Conservation (phyloP, 2,797 vertebrate genomes). For the Enteromius viviparus region DNA sequence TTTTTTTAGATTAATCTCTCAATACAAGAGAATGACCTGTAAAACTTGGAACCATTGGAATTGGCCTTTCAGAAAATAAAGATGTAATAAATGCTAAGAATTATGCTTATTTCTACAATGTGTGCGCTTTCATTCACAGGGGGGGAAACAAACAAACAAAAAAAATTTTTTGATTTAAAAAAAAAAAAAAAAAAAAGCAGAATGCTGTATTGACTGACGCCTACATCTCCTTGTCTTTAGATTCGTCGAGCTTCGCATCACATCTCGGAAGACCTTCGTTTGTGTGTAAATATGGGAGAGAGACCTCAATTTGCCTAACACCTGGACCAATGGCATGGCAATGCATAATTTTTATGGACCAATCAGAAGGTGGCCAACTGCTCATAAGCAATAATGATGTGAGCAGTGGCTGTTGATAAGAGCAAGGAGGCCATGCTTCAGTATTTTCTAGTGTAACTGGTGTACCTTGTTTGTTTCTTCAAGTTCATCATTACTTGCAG, state of each 20-base stretch:
- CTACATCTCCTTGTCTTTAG: slow-evolving; percentile 78
- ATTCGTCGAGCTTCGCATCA: slow-evolving; percentile 72
- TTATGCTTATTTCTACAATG: slow-evolving; percentile 35
- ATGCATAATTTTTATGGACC: slow-evolving; percentile 75
- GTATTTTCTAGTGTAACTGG: slow-evolving; percentile 46
- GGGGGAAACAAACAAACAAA: slow-evolving; percentile 36
- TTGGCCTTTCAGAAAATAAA: slow-evolving; percentile 28
- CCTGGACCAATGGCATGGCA: slow-evolving; percentile 76
- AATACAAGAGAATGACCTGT: slow-evolving; percentile 5
- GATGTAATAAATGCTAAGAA: slow-evolving; percentile 22
- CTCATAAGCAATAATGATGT: slow-evolving; percentile 66
- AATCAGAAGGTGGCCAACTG: slow-evolving; percentile 71
- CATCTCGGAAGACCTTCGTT: slow-evolving; percentile 76
- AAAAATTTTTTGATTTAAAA: slow-evolving; percentile 60
- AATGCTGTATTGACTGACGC: slow-evolving; percentile 70
- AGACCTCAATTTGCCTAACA: slow-evolving; percentile 72
- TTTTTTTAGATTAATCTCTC: not conserved
- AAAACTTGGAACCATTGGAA: not conserved
- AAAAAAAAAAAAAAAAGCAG: too few relatives aligned
- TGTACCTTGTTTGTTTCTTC: slow-evolving; percentile 57
- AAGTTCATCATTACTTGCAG: slow-evolving; percentile 57
- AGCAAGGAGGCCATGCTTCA: slow-evolving; percentile 56
- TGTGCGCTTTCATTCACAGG: slow-evolving; percentile 52
- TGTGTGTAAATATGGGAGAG: slow-evolving; percentile 72
- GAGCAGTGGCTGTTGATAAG: slow-evolving; percentile 68